Percentiles rank a stretch among this genome's conserved stretches.
phyloP scores from a whole-genome alignment of 2,888 invertebrate genomes.

The Ormyrus nitidulus region DNA sequence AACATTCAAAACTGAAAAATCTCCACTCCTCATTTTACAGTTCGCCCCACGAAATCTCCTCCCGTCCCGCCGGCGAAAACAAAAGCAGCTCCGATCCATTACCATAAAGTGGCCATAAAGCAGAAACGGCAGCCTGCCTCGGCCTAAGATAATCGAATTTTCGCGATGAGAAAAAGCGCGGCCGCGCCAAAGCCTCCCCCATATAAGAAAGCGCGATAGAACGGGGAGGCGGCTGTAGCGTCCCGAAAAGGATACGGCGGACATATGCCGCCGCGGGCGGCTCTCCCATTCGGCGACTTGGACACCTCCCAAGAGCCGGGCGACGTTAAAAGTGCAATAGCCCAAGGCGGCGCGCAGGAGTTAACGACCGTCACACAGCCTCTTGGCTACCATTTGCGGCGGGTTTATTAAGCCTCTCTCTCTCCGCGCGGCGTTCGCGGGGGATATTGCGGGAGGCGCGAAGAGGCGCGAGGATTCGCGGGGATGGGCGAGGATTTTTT shows the following conservation, averaged over 20 bases:
- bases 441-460: neutral
- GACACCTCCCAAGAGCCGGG: conserved; percentile 63
- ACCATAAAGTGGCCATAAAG: too few species aligned
- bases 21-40: too few species aligned
- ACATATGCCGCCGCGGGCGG: conserved; percentile 17
- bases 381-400: conserved; percentile 63
- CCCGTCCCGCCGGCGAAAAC: too few species aligned
- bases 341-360: conserved; percentile 63
- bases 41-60: too few species aligned
- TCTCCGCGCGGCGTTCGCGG: neutral
- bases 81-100: too few species aligned
- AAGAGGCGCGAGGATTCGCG: neutral
- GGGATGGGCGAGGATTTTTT: too few species aligned
- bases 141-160: neutral
- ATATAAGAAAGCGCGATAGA: neutral
- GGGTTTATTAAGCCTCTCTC: conserved; percentile 56
- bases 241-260: neutral
- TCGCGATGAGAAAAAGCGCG: neutral
- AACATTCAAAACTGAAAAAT: too few species aligned
- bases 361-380: conserved; percentile 65
- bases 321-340: conserved; percentile 70
- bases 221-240: neutral
- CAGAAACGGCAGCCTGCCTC: too few species aligned
- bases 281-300: conserved; percentile 60
- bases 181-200: neutral